Base-by-base conservation (phyloP, 2,888 invertebrate genomes). In the Stegana nigrithorax region DNA sequence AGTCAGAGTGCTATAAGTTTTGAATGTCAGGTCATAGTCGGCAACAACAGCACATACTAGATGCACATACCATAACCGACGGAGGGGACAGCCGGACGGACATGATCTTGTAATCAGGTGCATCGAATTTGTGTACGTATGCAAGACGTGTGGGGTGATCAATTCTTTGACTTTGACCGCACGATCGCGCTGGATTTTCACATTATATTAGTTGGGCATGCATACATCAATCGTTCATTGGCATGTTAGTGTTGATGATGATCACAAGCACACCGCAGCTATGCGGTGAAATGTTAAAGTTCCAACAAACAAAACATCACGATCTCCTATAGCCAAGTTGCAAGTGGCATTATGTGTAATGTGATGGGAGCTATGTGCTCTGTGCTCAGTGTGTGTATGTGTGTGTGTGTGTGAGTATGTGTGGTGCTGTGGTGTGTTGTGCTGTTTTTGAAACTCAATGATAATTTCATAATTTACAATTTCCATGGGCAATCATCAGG, bases 71-170 rank as follows among this genome's bases (percentile, higher is more conserved):
- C n/a, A n/a, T n/a, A n/a, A n/a, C n/a, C n/a, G n/a, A n/a, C 57
- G 47, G 17, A 39, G 17, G 27, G 26, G 25, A 32, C 23, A 57
- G 44, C 12, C 45, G 55, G n/a, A 25, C 60, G 57, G 17, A 8
- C 56, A 23, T 66, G 77, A 78, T 74, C 72, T 73, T 73, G 76
- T 78, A 78, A 78, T 78, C 80, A 78, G 78, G 74, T 80, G 66
- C 70, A 78, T 62, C 78, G 78, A 78, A 78, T 78, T 75, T 80
- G 78, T 78, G 75, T 80, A 76, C 76, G 79, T 77, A 80, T 80
- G 76, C 76, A 80, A 79, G 81, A 79, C 80, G 78, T 77, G 80
- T 81, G 80, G 69, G 76, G 74, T 70, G 76, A 75, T 72, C 32
- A 14, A 29, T 42, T 51, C 63, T 58, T 51, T 61, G 60, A 65